phyloP scores from a whole-genome alignment of 2,797 vertebrate genomes.

The Neostethus bicornis region DNA sequence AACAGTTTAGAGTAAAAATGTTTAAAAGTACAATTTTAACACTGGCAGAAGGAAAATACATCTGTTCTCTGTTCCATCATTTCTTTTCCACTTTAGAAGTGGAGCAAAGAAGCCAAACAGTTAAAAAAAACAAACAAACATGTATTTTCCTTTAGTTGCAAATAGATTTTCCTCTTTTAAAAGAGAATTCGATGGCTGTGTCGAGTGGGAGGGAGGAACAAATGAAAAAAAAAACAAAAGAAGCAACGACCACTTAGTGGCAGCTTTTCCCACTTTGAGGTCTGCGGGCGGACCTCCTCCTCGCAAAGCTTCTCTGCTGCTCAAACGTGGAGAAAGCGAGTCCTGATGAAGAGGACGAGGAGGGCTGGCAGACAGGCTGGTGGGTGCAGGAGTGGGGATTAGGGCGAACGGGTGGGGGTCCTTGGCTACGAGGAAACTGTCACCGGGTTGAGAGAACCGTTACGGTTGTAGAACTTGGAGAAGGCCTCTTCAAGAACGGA shows the following conservation, averaged over 20 bases:
- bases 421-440: constrained; percentile 92
- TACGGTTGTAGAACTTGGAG: constrained; percentile 93
- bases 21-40: constrained; percentile 77
- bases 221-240: constrained; percentile 41
- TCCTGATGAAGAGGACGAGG: constrained; percentile 57
- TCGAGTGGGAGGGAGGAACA: constrained; percentile 36
- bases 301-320: constrained; percentile 60
- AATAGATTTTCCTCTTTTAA: constrained; percentile 69
- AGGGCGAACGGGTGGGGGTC: too few species aligned
- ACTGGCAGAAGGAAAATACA: constrained; percentile 74
- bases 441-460: constrained; percentile 90
- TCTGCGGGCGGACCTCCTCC: constrained; percentile 61
- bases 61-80: constrained; percentile 16
- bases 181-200: constrained; percentile 78
- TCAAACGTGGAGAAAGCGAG: constrained; percentile 60
- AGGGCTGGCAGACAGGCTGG: constrained; percentile 40
- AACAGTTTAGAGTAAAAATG: constrained; percentile 70
- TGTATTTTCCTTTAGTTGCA: constrained; percentile 64
- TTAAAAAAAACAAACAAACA: constrained; percentile 53
- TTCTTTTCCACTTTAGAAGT: constrained; percentile 14
- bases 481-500: constrained; percentile 97
- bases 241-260: constrained; percentile 72
- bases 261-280: constrained; percentile 67
- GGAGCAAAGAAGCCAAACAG: constrained; percentile 47
- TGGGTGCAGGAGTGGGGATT: too few species aligned